These are phyloP conservation scores for Aphis gossypii DNA, from an alignment of 1,140 invertebrate species.

Conservation along the genomic window DNA sequence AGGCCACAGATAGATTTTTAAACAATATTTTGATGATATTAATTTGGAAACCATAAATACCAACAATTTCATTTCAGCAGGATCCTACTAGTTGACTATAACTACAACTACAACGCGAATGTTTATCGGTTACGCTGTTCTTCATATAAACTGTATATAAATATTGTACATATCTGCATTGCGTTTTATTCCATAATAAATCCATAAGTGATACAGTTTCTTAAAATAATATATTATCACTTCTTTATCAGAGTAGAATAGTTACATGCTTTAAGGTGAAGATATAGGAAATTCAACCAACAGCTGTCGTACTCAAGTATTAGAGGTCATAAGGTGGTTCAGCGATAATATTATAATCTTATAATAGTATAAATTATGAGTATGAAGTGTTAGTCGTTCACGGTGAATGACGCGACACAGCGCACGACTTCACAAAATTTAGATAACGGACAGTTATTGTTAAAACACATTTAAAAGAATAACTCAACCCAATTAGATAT, in stretches of 20 bases:
- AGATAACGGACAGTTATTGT: not conserved
- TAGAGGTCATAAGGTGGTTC: not conserved
- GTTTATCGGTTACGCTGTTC: not conserved
- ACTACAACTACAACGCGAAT: not conserved
- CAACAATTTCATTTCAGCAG: not conserved
- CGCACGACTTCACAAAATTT: slow-evolving; percentile 15
- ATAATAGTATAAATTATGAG: not conserved
- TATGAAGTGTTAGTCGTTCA: not conserved
- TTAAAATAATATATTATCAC: not conserved
- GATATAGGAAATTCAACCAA: not conserved
- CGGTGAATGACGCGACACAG: not conserved
- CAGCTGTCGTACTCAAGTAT: not conserved
- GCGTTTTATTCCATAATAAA: not conserved
- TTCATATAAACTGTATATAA: not conserved
- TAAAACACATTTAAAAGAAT: not conserved
- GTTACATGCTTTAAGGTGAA: not conserved
- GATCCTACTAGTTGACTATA: not conserved
- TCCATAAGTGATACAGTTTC: not conserved
- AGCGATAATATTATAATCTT: not conserved
- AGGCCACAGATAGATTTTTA: not conserved
- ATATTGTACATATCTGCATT: not conserved
- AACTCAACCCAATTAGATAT: not conserved
- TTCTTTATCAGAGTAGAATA: not conserved
- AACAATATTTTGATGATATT: not conserved
- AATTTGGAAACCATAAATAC: not conserved